A percentile compares a stretch with the other conserved stretches of the same genome.
These are phyloP conservation scores for Pituophis catenifer DNA, from an alignment of 2,113 vertebrate genomes.

Conservation along the genomic window DNA sequence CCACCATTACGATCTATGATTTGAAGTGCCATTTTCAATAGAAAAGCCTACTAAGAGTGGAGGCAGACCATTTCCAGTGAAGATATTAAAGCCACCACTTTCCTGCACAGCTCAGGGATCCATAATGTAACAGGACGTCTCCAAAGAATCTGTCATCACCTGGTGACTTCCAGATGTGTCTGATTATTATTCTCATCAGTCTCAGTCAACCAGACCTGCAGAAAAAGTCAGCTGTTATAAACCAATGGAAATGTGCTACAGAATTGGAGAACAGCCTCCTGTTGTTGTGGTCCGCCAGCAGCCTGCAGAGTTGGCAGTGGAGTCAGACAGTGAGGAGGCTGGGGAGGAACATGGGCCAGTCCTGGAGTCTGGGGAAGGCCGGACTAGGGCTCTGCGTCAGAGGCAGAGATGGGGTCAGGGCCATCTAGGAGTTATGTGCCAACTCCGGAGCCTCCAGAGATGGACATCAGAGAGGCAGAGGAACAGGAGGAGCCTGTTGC, in stretches of 20 bases:
- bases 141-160: background rate
- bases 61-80: background rate
- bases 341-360: too few relatives aligned
- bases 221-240: background rate
- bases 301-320: too few relatives aligned
- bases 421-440: too few relatives aligned
- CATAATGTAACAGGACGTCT: background rate
- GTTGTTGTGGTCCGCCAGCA: too few relatives aligned
- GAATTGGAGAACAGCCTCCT: background rate
- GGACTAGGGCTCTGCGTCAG: too few relatives aligned
- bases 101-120: background rate
- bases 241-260: background rate
- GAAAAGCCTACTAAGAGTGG: background rate
- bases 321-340: too few relatives aligned
- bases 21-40: background rate
- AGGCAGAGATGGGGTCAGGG: too few relatives aligned
- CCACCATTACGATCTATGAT: background rate
- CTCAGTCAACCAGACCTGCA: background rate
- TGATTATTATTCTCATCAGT: background rate
- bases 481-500: too few relatives aligned
- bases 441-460: too few relatives aligned
- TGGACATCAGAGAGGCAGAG: too few relatives aligned
- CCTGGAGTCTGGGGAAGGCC: too few relatives aligned
- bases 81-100: background rate
- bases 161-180: background rate